Percentiles rank a stretch among this genome's conserved stretches.
phyloP scores from a whole-genome alignment of 2,113 vertebrate species.

The Micromys minutus region DNA sequence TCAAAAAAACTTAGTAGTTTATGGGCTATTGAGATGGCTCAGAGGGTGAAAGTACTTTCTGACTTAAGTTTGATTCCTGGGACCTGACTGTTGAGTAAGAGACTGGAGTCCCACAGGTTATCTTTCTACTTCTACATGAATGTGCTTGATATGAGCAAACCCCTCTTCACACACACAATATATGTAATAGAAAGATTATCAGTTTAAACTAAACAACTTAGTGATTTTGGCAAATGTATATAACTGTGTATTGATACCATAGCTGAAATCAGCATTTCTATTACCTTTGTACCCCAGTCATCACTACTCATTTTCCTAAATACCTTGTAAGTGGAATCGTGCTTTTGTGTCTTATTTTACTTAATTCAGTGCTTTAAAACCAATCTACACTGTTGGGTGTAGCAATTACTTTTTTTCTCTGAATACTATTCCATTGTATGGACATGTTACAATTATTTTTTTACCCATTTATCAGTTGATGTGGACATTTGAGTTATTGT shows the following conservation, averaged over 20 bases:
- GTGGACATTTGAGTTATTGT: neutral
- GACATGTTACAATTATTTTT: neutral
- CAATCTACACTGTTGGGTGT: neutral
- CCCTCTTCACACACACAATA: neutral
- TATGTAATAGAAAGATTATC: neutral
- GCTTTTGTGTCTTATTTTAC: neutral
- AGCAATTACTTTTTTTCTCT: neutral
- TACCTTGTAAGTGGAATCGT: conserved; percentile 10
- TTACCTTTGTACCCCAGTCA: neutral
- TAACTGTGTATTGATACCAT: neutral
- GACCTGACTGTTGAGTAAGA: neutral
- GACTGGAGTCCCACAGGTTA: neutral
- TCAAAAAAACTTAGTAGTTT: neutral
- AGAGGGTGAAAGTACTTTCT: neutral
- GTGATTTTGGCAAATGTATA: neutral
- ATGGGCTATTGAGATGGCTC: neutral
- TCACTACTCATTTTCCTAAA: neutral
- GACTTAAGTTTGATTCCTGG: neutral
- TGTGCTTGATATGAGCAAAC: neutral
- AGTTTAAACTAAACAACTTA: neutral
- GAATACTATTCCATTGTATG: neutral
- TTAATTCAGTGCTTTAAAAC: neutral
- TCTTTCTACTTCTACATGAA: neutral
- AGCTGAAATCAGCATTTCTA: neutral
- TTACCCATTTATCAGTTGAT: neutral